Conservation (phyloP, 1,140 invertebrate species). For the Zaprionus camerounensis region DNA sequence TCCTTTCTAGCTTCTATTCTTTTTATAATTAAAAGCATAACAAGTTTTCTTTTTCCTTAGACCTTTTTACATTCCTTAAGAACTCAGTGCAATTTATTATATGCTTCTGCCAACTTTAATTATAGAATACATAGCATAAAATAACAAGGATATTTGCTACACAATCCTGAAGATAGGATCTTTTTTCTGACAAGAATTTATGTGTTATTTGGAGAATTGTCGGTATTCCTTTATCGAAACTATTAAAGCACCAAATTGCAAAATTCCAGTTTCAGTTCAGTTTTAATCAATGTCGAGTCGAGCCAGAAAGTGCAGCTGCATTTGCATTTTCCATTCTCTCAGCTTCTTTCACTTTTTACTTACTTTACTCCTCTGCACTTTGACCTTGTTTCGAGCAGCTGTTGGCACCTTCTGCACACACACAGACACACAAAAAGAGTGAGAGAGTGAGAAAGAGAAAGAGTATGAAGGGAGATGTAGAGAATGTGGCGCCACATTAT, state of each 20-base stretch:
- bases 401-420: conserved; percentile 39
- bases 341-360: conserved; percentile 36
- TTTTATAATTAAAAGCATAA: not conserved
- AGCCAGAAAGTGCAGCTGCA: conserved; percentile 54
- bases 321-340: conserved; percentile 58
- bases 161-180: not conserved
- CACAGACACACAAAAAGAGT: conserved; percentile 18
- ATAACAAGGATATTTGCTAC: not conserved
- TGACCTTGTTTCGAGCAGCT: conserved; percentile 61
- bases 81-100: not conserved
- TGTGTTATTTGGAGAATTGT: not conserved
- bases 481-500: conserved; percentile 60
- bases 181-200: not conserved
- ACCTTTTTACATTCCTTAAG: not conserved
- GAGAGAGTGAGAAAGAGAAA: not conserved
- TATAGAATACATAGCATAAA: conserved; percentile 1
- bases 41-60: not conserved
- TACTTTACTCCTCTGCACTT: conserved; percentile 8
- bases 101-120: not conserved
- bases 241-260: conserved; percentile 18
- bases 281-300: conserved; percentile 57
- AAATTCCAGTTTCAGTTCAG: conserved; percentile 22
- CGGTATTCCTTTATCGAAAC: conserved; percentile 13
- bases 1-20: too few species aligned
- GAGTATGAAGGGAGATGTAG: not conserved